Base-by-base conservation (phyloP, 1,140 invertebrate species). In the Drosophila kanapiae region DNA sequence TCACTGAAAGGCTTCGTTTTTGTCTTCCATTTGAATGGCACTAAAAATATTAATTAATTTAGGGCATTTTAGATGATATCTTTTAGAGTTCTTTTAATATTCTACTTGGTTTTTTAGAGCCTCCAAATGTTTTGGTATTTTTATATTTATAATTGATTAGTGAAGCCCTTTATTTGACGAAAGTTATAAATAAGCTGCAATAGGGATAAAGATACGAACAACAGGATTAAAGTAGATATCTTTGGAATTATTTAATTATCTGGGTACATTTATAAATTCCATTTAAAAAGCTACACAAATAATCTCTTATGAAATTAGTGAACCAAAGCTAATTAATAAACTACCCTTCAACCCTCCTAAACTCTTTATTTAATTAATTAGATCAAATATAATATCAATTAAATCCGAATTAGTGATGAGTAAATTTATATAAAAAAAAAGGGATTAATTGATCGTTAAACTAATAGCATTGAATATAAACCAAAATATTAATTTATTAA, bases 11-110 rank as follows among this genome's bases (percentile, higher is more conserved):
- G 40, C 27, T 43, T 43, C 14, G 23, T 45, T 62, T 14, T 59
- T n/a, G 23, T 6, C 69, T 68, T 40, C 60, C 42, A 49, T 45
- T n/a, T 76, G 29, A 81, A 75, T 82, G 68, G 53, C 60, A 68
- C 40, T 49, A 23, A 45, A 47, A 48, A 51, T 76, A 64, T 51
- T 79, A 61, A 77, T 77, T 72, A 37, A 64, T 48, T 76, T 53
- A 67, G 9, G 8, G 18, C 13, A 23, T 47, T 13, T 31, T 38
- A n/a, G 33, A 35, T 61, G 5, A 33, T 61, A 27, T 51, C 38
- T 63, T 40, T 54, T 60, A 38, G 11, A 37, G 42, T 45, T 51
- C 31, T 51, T 74, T 75, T 37, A 13, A 23, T n/a, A 11, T 63
- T 23, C 10, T 0, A 27, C 0, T 27, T 3, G 16, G 43, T 6